Percentiles rank a stretch among this genome's conserved stretches.
Evolutionary conservation across 2,888 invertebrate species (phyloP).

Genomic region (Encarsia formosa): DNA sequence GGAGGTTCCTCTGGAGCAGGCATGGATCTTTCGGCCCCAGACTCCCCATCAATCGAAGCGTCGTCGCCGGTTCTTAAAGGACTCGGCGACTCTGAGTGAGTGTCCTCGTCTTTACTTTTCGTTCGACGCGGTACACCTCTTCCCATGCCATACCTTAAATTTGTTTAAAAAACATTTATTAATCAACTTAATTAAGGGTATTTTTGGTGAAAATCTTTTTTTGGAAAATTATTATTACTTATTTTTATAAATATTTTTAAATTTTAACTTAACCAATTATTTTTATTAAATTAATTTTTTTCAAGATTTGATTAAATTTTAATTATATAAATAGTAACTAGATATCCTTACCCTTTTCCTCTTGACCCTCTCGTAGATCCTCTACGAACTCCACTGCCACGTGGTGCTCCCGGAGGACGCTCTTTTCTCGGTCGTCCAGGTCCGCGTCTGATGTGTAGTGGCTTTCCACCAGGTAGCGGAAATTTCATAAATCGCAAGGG

Average conservation of each 20-base stretch:
- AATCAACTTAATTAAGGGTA: too few species aligned
- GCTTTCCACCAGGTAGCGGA: slow-evolving; percentile 56
- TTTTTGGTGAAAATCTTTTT: too few species aligned
- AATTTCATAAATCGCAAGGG: slow-evolving; percentile 57
- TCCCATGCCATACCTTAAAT: slow-evolving; percentile 49
- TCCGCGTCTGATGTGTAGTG: slow-evolving; percentile 64
- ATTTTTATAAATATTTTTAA: too few species aligned
- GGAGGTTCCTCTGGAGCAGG: slow-evolving; percentile 73
- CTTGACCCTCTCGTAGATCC: slow-evolving; percentile 46
- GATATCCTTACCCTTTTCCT: slow-evolving; percentile 45
- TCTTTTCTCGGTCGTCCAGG: slow-evolving; percentile 79
- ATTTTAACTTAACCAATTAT: neutral
- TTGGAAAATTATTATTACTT: too few species aligned
- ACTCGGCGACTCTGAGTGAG: slow-evolving; percentile 50
- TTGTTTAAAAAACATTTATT: too few species aligned
- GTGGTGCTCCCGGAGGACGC: slow-evolving; percentile 54
- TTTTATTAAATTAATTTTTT: neutral
- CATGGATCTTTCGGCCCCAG: slow-evolving; percentile 55
- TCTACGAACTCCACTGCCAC: slow-evolving; percentile 42
- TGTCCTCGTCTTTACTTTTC: slow-evolving; percentile 51
- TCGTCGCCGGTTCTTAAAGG: slow-evolving; percentile 48
- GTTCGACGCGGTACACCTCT: slow-evolving; percentile 51
- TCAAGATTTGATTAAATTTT: neutral
- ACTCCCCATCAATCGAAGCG: slow-evolving; percentile 48
- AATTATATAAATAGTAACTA: too few species aligned